phyloP scores from a whole-genome alignment of 2,797 vertebrate genomes.

The Psittacula echo region DNA sequence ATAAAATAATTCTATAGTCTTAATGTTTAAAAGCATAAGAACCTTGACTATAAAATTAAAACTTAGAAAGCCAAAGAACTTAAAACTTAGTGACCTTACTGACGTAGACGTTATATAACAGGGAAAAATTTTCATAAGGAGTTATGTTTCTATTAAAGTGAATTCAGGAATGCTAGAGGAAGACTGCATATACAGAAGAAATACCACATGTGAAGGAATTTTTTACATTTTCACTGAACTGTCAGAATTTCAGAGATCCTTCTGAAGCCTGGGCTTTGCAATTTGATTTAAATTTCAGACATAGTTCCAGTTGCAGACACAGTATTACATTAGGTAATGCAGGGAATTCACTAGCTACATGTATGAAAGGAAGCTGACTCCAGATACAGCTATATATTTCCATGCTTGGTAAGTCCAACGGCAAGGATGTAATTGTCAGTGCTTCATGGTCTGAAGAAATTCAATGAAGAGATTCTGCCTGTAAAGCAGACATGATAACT shows the following conservation, averaged over 20 bases:
- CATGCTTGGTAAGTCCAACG: background rate
- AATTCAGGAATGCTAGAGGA: background rate
- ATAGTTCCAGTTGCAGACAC: fast-evolving
- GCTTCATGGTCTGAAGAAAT: background rate
- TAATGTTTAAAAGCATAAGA: background rate
- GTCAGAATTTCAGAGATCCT: background rate
- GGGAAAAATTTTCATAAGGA: background rate
- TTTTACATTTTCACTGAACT: background rate
- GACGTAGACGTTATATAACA: background rate
- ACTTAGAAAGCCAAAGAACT: background rate
- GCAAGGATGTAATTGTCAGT: too few relatives aligned
- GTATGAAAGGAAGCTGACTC: background rate
- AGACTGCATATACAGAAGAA: background rate
- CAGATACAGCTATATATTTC: background rate
- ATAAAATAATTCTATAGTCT: background rate
- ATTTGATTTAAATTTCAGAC: background rate
- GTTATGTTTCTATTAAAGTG: background rate
- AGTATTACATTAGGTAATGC: background rate
- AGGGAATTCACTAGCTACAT: background rate
- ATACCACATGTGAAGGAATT: background rate
- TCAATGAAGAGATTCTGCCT: background rate
- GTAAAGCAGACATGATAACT: background rate
- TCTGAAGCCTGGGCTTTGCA: background rate
- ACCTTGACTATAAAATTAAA: background rate
- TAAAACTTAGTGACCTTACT: background rate